A percentile compares a stretch with the other conserved stretches of the same genome.
Conservation (phyloP, 2,797 vertebrate species). For the Sebastiscus tertius region DNA sequence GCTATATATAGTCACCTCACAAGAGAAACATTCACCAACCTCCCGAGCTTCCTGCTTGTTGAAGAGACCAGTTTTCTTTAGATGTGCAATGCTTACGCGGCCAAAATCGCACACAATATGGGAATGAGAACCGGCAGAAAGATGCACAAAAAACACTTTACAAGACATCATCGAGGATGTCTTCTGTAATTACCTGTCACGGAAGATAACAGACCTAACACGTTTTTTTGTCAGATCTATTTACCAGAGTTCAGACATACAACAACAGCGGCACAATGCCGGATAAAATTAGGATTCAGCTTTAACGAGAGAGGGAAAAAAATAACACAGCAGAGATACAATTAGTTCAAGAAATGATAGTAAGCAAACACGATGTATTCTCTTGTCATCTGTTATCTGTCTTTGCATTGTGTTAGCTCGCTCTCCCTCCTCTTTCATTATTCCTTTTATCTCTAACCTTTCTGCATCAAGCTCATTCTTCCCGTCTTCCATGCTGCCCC, state of each 20-base stretch:
- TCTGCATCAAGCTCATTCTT: slow-evolving; percentile 6
- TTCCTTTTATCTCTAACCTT: not conserved
- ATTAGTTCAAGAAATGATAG: slow-evolving; percentile 20
- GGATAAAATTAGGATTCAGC: not conserved
- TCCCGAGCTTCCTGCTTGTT: not conserved
- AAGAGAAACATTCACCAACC: not conserved
- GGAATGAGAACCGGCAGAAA: not conserved
- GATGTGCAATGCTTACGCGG: not conserved
- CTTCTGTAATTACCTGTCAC: slow-evolving; percentile 29
- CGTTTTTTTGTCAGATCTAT: slow-evolving; percentile 17
- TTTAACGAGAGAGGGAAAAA: not conserved
- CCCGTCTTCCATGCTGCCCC: slow-evolving; percentile 13
- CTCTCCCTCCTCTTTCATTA: not conserved
- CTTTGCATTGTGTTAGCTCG: not conserved
- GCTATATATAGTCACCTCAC: not conserved
- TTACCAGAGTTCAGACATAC: slow-evolving; percentile 7
- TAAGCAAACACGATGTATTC: not conserved
- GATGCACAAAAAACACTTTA: not conserved
- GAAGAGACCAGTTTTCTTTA: not conserved
- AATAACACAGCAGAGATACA: slow-evolving; percentile 1
- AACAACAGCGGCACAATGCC: not conserved
- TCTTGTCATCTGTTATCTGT: not conserved
- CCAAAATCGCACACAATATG: not conserved
- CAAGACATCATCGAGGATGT: not conserved
- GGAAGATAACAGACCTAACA: slow-evolving; percentile 4